Evolutionary conservation across 2,113 vertebrate genomes (phyloP).

Genomic region (Engraulis encrasicolus): DNA sequence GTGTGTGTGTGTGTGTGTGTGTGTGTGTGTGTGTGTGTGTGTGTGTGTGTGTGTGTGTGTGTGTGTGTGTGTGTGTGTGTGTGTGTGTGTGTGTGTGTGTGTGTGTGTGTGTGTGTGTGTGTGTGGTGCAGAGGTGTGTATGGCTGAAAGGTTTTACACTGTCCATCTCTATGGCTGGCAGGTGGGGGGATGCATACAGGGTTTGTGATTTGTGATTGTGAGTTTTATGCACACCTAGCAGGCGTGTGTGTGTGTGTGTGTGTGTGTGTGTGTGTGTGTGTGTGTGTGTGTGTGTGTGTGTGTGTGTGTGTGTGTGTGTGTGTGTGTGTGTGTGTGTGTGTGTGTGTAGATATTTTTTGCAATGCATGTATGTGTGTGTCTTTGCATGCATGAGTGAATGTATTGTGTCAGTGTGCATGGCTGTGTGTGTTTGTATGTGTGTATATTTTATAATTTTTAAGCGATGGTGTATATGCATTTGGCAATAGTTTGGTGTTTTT

Average conservation of each 20-base stretch:
- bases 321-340: neutral
- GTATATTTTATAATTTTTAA: neutral
- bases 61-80: conserved; percentile 7
- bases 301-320: conserved; percentile 28
- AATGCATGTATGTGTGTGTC: conserved; percentile 2
- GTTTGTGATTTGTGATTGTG: neutral
- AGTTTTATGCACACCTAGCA: conserved; percentile 19
- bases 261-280: conserved; percentile 17
- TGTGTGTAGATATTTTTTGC: neutral
- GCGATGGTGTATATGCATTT: neutral
- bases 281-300: conserved; percentile 19
- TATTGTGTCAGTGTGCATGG: conserved; percentile 34
- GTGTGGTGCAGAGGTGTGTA: neutral
- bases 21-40: conserved; percentile 49
- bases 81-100: too few relatives aligned
- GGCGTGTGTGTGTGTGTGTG: conserved; percentile 13
- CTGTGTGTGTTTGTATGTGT: conserved; percentile 24
- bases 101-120: conserved; percentile 23
- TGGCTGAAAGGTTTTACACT: neutral
- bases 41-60: conserved; percentile 13
- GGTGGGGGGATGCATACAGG: neutral
- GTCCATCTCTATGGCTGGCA: neutral
- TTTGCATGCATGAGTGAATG: conserved; percentile 39
- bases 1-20: conserved; percentile 7
- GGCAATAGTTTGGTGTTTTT: too few relatives aligned